Conservation (phyloP, 2,797 vertebrate genomes). For the Bryconaethiops microstoma region DNA sequence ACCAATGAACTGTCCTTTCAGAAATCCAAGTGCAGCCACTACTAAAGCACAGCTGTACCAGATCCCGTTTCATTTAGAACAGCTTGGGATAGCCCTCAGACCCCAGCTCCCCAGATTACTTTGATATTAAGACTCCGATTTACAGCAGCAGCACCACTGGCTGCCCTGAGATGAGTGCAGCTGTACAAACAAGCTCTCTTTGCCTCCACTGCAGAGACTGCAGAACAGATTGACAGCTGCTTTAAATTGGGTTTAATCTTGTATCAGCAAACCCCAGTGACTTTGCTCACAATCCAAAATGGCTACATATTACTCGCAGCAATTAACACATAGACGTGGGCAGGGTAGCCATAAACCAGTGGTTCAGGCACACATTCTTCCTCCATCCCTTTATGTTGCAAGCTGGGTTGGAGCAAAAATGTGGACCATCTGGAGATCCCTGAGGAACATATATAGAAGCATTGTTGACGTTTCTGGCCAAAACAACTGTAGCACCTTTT, state of each 20-base stretch:
- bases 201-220: constrained; percentile 33
- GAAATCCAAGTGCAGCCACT: constrained; percentile 60
- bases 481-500: too few relatives aligned
- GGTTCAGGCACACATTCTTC: too few relatives aligned
- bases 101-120: constrained; percentile 38
- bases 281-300: not conserved
- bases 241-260: constrained; percentile 16
- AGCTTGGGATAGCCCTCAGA: constrained; percentile 45
- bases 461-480: too few relatives aligned
- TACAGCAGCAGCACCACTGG: constrained; percentile 36
- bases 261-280: not conserved
- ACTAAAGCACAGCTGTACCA: constrained; percentile 18
- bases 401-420: too few relatives aligned
- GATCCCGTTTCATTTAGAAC: constrained; percentile 55
- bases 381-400: too few relatives aligned
- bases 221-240: constrained; percentile 20
- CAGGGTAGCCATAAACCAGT: not conserved
- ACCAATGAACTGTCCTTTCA: constrained; percentile 70
- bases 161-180: constrained; percentile 40
- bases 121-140: constrained; percentile 44
- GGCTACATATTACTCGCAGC: not conserved
- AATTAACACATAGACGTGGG: not conserved
- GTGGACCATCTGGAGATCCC: too few relatives aligned
- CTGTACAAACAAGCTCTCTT: constrained; percentile 48
- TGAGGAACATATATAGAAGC: too few relatives aligned